Conservation (phyloP, 1,140 invertebrate species). For the Drosophila trapezifrons region DNA sequence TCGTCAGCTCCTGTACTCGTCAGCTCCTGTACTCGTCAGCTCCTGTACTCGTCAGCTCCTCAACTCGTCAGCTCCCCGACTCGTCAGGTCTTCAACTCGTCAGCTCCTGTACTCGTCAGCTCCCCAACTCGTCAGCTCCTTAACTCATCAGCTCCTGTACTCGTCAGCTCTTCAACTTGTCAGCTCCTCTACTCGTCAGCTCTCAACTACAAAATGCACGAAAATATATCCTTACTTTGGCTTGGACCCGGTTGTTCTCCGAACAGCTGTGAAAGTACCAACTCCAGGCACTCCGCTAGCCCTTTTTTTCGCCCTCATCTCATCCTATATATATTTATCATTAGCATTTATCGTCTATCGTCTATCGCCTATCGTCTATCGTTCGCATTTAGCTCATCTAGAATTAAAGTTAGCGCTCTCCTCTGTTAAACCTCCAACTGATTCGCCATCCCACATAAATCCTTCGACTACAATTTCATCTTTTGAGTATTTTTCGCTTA, state of each 20-base stretch:
- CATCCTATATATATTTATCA: neutral
- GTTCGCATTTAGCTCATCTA: slow-evolving; percentile 17
- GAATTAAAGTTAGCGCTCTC: slow-evolving; percentile 6
- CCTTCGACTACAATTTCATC: slow-evolving; percentile 73
- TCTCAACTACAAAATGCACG: slow-evolving; percentile 58
- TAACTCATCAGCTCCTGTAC: too few relatives aligned
- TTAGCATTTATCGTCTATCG: slow-evolving; percentile 23
- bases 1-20: too few relatives aligned
- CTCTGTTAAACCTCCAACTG: slow-evolving; percentile 7
- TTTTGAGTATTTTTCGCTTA: slow-evolving; percentile 28
- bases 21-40: too few relatives aligned
- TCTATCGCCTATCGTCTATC: neutral
- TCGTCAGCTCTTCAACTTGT: neutral
- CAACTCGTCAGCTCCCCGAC: too few relatives aligned
- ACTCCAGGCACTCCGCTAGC: slow-evolving; percentile 13
- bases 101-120: too few relatives aligned
- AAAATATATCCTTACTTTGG: slow-evolving; percentile 72
- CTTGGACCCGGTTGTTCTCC: slow-evolving; percentile 79
- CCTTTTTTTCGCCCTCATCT: slow-evolving; percentile 2
- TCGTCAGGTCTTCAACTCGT: too few relatives aligned
- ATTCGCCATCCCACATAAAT: slow-evolving; percentile 18
- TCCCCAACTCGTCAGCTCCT: too few relatives aligned
- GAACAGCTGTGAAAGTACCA: slow-evolving; percentile 61
- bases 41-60: too few relatives aligned
- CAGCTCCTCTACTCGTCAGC: neutral